Evolutionary conservation across 2,113 vertebrate genomes (phyloP).

Genomic region (Sturnus vulgaris): DNA sequence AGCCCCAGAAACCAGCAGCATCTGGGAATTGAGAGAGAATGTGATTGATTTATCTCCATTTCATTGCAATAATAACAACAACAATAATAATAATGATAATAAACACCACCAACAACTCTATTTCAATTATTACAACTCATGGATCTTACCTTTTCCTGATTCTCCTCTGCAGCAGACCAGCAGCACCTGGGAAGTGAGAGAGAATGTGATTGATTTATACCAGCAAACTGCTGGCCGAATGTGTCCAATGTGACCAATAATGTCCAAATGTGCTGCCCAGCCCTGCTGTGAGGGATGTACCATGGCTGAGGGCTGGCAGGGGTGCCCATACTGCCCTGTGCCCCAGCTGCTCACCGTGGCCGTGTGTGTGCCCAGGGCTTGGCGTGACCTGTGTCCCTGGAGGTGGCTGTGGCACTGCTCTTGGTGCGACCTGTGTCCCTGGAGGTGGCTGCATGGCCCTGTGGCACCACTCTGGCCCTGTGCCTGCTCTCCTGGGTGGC

Average conservation of each 20-base stretch:
- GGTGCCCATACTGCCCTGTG: neutral
- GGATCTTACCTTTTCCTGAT: too few species aligned
- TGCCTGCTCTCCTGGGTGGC: neutral
- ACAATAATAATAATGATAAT: too few species aligned
- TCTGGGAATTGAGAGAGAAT: neutral
- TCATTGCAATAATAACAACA: too few species aligned
- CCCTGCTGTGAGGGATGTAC: accelerated
- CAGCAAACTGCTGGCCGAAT: neutral
- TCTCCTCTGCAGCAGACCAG: neutral
- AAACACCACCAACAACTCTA: too few species aligned
- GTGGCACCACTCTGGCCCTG: neutral
- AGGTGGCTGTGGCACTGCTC: too few species aligned
- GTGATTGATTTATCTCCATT: too few species aligned
- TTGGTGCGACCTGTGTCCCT: neutral
- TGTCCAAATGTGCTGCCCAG: accelerated
- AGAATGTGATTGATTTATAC: too few species aligned
- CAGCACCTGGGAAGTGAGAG: neutral
- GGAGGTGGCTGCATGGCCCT: neutral
- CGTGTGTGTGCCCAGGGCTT: accelerated
- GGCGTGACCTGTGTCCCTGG: neutral
- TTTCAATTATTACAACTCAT: too few species aligned
- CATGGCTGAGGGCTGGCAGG: neutral
- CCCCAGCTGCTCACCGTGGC: neutral
- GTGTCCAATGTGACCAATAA: too few species aligned
- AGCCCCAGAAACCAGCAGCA: neutral